Evolutionary conservation across 1,140 invertebrate genomes (phyloP).

Genomic region (Chrysomallon squamiferum): DNA sequence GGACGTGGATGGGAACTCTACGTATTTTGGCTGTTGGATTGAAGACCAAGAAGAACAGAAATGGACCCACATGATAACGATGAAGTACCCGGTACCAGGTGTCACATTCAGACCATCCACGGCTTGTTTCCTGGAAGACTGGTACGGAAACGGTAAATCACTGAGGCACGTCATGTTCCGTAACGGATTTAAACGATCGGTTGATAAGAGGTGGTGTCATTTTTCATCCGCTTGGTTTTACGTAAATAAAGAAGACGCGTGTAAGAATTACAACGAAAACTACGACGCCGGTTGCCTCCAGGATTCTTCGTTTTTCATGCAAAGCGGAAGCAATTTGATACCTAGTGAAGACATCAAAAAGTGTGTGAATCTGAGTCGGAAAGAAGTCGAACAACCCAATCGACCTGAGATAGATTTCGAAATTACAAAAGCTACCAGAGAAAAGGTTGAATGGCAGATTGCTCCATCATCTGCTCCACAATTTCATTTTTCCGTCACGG

Average conservation of each 20-base stretch:
- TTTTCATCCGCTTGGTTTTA: conserved; percentile 22
- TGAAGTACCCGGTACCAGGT: conserved; percentile 27
- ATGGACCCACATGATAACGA: conserved; percentile 34
- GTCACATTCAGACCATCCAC: conserved; percentile 20
- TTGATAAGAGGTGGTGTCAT: conserved; percentile 21
- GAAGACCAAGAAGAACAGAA: conserved; percentile 13
- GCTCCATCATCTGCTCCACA: background rate
- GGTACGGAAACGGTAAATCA: conserved; percentile 24
- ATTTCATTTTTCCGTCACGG: background rate
- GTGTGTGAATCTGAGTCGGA: background rate
- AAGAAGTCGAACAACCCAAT: background rate
- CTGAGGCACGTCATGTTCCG: conserved; percentile 23
- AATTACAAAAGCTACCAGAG: background rate
- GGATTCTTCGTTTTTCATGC: background rate
- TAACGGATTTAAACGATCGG: conserved; percentile 24
- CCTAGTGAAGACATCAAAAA: background rate
- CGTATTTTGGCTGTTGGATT: conserved; percentile 36
- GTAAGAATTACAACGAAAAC: background rate
- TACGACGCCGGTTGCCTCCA: background rate
- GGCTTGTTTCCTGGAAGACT: conserved; percentile 33
- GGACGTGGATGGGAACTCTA: conserved; percentile 18
- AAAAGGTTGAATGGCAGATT: background rate
- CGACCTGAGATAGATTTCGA: background rate
- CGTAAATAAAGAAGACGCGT: conserved; percentile 8
- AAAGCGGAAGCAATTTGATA: background rate